Conservation (phyloP, 2,797 vertebrate genomes). For the Pipistrellus pipistrellus region DNA sequence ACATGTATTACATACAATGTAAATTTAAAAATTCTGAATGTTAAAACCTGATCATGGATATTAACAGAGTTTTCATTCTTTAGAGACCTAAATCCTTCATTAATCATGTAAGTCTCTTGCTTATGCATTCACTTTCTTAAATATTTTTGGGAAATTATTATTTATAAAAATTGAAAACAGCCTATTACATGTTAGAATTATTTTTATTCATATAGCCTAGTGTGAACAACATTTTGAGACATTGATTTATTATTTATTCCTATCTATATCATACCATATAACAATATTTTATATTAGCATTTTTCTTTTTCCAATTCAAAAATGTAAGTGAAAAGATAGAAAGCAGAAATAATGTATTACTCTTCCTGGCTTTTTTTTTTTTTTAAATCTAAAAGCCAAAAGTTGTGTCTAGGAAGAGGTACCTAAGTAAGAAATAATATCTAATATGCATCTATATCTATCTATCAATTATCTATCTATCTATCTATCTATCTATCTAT, state of each 20-base stretch:
- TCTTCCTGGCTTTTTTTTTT: background rate
- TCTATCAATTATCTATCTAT: background rate
- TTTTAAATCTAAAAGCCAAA: background rate
- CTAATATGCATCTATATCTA: background rate
- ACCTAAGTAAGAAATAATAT: background rate
- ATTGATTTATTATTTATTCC: background rate
- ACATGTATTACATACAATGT: background rate
- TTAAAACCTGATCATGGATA: background rate
- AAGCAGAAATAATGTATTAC: background rate
- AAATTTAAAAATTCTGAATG: background rate
- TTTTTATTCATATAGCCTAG: background rate
- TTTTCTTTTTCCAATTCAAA: background rate
- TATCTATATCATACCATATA: background rate
- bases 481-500: background rate
- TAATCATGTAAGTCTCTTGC: background rate
- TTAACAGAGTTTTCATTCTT: background rate
- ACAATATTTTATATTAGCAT: background rate
- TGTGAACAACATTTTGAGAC: background rate
- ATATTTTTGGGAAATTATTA: background rate
- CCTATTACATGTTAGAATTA: background rate
- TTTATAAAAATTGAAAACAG: conserved; percentile 22
- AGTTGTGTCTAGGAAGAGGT: background rate
- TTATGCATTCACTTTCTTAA: background rate
- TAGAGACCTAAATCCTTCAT: conserved; percentile 35
- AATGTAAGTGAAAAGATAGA: background rate